Base-by-base conservation (phyloP, 2,797 vertebrate species). In the Florisuga fusca region DNA sequence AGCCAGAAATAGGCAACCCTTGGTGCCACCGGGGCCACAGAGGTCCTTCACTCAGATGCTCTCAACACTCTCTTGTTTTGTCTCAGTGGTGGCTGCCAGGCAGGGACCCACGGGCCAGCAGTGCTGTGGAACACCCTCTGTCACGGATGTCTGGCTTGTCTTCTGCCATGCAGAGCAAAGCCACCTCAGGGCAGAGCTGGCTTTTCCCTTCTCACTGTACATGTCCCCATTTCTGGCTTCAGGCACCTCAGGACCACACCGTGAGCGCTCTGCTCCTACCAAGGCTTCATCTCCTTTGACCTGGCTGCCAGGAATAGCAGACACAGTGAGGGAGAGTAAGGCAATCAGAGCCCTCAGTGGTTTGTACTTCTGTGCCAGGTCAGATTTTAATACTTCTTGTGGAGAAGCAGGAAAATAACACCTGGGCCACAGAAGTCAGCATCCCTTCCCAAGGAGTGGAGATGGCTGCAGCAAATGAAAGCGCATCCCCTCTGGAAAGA, bases 1-100 rank as follows among this genome's bases (percentile, higher is more conserved):
- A 96, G 87, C 81, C 90, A 94, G 83, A 91, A 97, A 90, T 88
- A 96, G 85, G 88, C 86, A 86, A 86, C 23, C 22, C 84, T 85
- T 58, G 54, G 68, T 0, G 2, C 59, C 7, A 43, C 67, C 0
- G 7, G 69, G 51, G 94, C 63, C 68, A 67, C 45, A 66, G n/a
- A 88, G 55, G 46, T 67, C 67, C 92, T 96, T 94, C 72, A 73
- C 46, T 93, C 68, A 61, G 66, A 62, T 64, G 51, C 66, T 91
- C 63, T 84, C 0, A 0, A 50, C 7, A 9, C 23, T 43, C 46
- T 61, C 59, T 59, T 67, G 29, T 50, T 93, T 43, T 79, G 20
- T 62, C 75, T 94, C 80, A 57, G 50, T 20, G 14, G 67, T 51
- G 69, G 68, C 51, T 93, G 43, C 73, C 2, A 13, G 77, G 58